phyloP scores from a whole-genome alignment of 2,113 vertebrate genomes.

The Corythornis madagascariensis region DNA sequence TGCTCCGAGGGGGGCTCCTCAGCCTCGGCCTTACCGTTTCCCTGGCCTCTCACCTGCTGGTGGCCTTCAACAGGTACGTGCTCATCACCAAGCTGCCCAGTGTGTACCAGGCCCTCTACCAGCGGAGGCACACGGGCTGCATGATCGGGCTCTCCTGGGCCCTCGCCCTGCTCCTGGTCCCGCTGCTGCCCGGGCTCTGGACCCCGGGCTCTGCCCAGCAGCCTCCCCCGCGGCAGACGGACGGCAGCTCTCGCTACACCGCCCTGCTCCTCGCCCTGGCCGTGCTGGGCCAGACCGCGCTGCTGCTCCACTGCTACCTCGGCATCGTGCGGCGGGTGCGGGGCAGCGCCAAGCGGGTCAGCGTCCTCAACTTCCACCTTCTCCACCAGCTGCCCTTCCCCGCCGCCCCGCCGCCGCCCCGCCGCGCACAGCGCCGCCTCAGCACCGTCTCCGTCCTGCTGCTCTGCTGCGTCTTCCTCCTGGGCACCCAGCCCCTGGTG shows the following conservation, averaged over 20 bases:
- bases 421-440: constrained; percentile 81
- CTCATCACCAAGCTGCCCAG: constrained; percentile 87
- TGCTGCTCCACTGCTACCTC: constrained; percentile 86
- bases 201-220: constrained; percentile 21
- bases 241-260: constrained; percentile 72
- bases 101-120: constrained; percentile 85
- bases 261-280: constrained; percentile 78
- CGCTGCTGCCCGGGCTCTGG: constrained; percentile 79
- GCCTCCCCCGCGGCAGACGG: neutral
- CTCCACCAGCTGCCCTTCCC: constrained; percentile 85
- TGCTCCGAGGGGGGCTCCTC: constrained; percentile 81
- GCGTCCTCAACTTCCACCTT: constrained; percentile 88
- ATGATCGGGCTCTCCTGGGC: constrained; percentile 86
- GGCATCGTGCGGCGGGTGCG: constrained; percentile 86
- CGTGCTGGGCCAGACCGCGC: constrained; percentile 80
- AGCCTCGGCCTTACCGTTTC: constrained; percentile 85
- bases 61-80: constrained; percentile 87
- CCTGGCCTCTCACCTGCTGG: constrained; percentile 85
- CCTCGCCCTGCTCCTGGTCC: constrained; percentile 75
- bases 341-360: constrained; percentile 86
- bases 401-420: constrained; percentile 65
- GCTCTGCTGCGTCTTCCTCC: constrained; percentile 83
- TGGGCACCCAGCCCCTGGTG: constrained; percentile 84
- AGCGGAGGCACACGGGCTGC: constrained; percentile 80
- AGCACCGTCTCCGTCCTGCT: constrained; percentile 84